phyloP scores from a whole-genome alignment of 1,140 invertebrate genomes.

The Drosophila persimilis region DNA sequence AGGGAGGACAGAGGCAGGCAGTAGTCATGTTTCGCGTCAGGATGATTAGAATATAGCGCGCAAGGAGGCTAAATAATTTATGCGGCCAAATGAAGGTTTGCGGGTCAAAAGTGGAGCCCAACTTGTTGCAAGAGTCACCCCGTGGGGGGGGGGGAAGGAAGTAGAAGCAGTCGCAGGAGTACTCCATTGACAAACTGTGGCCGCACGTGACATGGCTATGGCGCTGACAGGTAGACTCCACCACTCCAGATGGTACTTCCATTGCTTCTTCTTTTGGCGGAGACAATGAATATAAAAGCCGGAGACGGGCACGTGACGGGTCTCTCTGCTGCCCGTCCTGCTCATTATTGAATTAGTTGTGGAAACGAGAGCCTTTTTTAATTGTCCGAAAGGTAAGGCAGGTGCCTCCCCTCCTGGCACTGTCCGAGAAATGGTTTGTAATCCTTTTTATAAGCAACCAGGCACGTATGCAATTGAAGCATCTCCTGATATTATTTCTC shows the following conservation, averaged over 20 bases:
- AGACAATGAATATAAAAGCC: conserved; percentile 74
- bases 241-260: background rate
- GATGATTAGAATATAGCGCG: conserved; percentile 79
- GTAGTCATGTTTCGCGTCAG: conserved; percentile 72
- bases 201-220: conserved; percentile 69
- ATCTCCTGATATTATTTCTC: background rate
- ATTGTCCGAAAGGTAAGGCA: conserved; percentile 50
- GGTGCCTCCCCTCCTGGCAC: background rate
- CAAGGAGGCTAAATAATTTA: conserved; percentile 65
- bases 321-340: conserved; percentile 40
- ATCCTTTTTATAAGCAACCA: conserved; percentile 62
- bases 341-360: conserved; percentile 79
- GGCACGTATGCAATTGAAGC: conserved; percentile 59
- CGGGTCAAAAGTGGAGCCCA: conserved; percentile 63
- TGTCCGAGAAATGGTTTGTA: conserved; percentile 42
- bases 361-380: conserved; percentile 43
- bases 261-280: background rate
- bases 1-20: background rate
- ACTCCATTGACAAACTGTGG: conserved; percentile 62
- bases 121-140: conserved; percentile 39
- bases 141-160: background rate
- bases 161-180: background rate
- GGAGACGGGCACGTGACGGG: conserved; percentile 67
- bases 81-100: conserved; percentile 70
- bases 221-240: conserved; percentile 64